These are phyloP conservation scores for Gymnoscopelus braueri DNA, from an alignment of 2,797 vertebrate genomes.

Conservation along the genomic window DNA sequence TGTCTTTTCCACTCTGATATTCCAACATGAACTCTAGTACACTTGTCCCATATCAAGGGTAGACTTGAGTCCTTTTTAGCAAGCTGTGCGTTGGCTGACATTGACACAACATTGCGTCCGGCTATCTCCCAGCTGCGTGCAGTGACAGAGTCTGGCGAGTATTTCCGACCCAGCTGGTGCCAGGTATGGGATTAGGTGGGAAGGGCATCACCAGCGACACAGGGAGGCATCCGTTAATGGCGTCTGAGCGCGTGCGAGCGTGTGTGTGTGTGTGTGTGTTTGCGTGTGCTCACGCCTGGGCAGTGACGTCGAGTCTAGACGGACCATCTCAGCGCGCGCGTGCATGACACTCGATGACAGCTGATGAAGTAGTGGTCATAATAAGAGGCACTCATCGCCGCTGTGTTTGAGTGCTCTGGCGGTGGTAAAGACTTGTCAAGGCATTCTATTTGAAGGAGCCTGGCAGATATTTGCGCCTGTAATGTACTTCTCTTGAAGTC, in stretches of 20 bases:
- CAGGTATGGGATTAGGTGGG: constrained; percentile 68
- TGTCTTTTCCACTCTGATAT: too few species aligned
- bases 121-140: constrained; percentile 18
- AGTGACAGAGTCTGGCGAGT: constrained; percentile 22
- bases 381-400: constrained; percentile 54
- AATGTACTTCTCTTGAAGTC: constrained; percentile 5
- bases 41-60: constrained; percentile 1
- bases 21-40: background rate
- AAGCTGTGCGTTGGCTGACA: constrained; percentile 13
- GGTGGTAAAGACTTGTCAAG: constrained; percentile 16
- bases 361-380: constrained; percentile 68
- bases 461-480: constrained; percentile 16
- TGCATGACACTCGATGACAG: constrained; percentile 68
- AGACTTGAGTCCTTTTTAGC: constrained; percentile 1
- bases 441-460: constrained; percentile 29
- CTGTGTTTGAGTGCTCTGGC: constrained; percentile 31
- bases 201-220: constrained; percentile 67
- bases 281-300: constrained; percentile 51
- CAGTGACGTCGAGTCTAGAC: constrained; percentile 80
- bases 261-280: constrained; percentile 42
- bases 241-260: background rate
- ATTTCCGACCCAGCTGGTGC: constrained; percentile 53
- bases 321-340: constrained; percentile 70
- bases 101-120: constrained; percentile 29
- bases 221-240: constrained; percentile 47